phyloP scores from a whole-genome alignment of 2,113 vertebrate genomes.

The Tauraco erythrolophus region DNA sequence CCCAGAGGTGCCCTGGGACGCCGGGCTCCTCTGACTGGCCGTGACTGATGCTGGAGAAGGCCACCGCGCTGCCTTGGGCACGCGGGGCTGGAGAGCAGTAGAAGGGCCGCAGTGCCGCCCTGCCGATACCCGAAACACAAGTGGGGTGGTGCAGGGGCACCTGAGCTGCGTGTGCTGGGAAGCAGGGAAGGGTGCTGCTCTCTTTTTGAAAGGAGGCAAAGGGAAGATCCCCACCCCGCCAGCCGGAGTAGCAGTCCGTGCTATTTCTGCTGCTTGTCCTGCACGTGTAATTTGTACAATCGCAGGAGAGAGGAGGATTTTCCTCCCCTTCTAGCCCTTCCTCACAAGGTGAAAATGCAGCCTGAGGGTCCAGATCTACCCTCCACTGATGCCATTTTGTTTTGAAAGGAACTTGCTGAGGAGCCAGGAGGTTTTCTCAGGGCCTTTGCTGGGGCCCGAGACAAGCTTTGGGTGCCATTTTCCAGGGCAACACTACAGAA shows the following conservation, averaged over 20 bases:
- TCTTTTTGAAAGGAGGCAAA: no score
- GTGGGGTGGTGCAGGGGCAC: fast-evolving
- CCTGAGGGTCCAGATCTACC: background rate
- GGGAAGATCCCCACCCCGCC: background rate
- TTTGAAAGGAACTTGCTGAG: background rate
- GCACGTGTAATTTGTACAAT: background rate
- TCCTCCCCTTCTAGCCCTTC: background rate
- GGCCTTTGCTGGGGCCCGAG: background rate
- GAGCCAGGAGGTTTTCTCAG: background rate
- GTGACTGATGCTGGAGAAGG: background rate
- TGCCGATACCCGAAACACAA: background rate
- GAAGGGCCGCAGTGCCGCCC: background rate
- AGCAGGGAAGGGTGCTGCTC: background rate
- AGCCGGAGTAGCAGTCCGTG: background rate
- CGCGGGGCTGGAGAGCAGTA: fast-evolving
- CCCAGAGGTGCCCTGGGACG: background rate
- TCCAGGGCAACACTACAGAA: background rate
- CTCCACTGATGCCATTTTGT: background rate
- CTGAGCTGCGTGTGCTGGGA: background rate
- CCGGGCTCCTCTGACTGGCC: fast-evolving
- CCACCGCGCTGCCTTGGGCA: background rate
- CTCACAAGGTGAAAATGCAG: background rate
- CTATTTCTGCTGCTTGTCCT: background rate
- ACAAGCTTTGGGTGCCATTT: background rate
- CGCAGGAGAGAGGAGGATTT: background rate